Conservation (phyloP, 1,140 invertebrate genomes). For the Drosophila tsacasi region DNA sequence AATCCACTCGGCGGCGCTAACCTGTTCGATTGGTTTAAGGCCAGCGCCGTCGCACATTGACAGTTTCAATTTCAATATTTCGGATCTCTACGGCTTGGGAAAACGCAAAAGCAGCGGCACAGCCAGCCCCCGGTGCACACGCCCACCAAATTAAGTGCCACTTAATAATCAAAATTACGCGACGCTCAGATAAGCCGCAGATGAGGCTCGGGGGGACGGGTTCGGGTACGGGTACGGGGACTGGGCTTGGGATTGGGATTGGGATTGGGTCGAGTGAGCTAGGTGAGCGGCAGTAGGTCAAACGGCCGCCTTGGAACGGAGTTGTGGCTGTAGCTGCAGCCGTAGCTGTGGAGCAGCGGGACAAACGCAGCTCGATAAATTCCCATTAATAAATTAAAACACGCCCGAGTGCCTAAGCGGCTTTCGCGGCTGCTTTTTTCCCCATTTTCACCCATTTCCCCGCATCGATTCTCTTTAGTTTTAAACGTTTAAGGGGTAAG, state of each 20-base stretch:
- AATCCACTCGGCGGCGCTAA: slow-evolving; percentile 25
- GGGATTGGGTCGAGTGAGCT: slow-evolving; percentile 12
- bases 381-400: slow-evolving; percentile 82
- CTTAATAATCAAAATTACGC: slow-evolving; percentile 83
- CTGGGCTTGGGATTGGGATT: background rate
- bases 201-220: slow-evolving; percentile 16
- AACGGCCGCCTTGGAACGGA: slow-evolving; percentile 34
- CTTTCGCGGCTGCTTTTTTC: slow-evolving; percentile 62
- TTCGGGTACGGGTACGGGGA: background rate
- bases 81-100: slow-evolving; percentile 44
- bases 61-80: slow-evolving; percentile 76
- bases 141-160: slow-evolving; percentile 80
- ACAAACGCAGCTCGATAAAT: slow-evolving; percentile 62
- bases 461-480: slow-evolving; percentile 51
- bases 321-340: slow-evolving; percentile 32
- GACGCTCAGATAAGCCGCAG: slow-evolving; percentile 70
- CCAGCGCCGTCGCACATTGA: slow-evolving; percentile 38
- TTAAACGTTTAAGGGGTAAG: slow-evolving; percentile 49
- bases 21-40: slow-evolving; percentile 57
- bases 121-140: slow-evolving; percentile 47
- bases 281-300: slow-evolving; percentile 55
- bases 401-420: slow-evolving; percentile 68
- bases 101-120: slow-evolving; percentile 28
- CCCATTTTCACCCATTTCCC: slow-evolving; percentile 15
- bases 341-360: background rate